Evolutionary conservation across 2,888 invertebrate species (phyloP).

Genomic region (Macrophya annulata): DNA sequence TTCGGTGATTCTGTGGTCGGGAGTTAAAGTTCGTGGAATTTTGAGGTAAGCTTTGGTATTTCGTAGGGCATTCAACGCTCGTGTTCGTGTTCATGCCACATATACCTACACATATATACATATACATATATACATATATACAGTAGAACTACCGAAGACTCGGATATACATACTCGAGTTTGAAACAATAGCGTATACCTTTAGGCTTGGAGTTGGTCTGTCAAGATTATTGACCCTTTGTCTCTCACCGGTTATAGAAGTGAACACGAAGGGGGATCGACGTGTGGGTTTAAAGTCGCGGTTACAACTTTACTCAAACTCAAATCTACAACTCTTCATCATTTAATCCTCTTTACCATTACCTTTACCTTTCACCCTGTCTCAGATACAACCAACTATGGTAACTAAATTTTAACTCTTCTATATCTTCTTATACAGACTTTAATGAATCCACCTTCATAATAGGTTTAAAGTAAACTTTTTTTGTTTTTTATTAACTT

Average conservation of each 20-base stretch:
- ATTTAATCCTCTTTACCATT: not conserved
- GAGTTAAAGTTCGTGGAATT: slow-evolving; percentile 15
- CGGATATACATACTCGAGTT: slow-evolving; percentile 1
- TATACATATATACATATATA: too few species aligned
- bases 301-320: not conserved
- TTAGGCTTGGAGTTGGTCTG: slow-evolving; percentile 47
- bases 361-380: not conserved
- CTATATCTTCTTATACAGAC: not conserved
- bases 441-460: not conserved
- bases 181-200: slow-evolving; percentile 45
- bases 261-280: not conserved
- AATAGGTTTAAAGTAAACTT: not conserved
- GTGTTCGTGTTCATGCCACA: not conserved
- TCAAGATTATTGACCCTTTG: slow-evolving; percentile 54
- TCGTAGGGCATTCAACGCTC: not conserved
- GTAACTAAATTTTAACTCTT: not conserved
- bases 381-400: not conserved
- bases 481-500: not conserved
- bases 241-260: slow-evolving; percentile 37
- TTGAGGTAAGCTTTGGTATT: slow-evolving; percentile 32
- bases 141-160: not conserved
- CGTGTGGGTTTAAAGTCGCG: slow-evolving; percentile 25
- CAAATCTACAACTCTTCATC: not conserved
- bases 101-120: too few species aligned
- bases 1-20: not conserved